Evolutionary conservation across 2,797 vertebrate genomes (phyloP).

Genomic region (Gymnothorax reevesii): DNA sequence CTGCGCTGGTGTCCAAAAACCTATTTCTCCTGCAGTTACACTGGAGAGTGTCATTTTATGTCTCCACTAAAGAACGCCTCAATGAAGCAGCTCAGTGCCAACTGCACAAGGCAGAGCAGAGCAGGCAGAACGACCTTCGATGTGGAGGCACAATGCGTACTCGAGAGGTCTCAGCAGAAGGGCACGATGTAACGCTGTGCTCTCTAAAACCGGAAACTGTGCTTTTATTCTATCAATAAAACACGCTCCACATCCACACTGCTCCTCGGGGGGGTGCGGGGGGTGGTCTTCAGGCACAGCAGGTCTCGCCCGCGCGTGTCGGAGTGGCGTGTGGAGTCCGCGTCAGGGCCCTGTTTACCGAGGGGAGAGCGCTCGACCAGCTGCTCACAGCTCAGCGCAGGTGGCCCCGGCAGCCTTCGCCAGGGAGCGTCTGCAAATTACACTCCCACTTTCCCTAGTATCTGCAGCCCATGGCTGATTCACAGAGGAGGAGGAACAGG

Average conservation of each 20-base stretch:
- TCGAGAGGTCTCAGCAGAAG: background rate
- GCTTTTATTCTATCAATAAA: background rate
- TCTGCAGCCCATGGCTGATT: background rate
- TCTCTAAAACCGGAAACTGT: background rate
- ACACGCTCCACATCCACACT: background rate
- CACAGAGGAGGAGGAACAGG: background rate
- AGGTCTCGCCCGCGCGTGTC: conserved; percentile 31
- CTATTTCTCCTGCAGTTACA: background rate
- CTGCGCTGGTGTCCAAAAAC: background rate
- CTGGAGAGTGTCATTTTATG: conserved; percentile 3
- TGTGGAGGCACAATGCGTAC: background rate
- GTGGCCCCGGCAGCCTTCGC: conserved; percentile 37
- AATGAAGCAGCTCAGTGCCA: conserved; percentile 37
- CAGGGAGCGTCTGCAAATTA: conserved; percentile 53
- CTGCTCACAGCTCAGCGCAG: conserved; percentile 50
- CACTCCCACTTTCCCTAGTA: background rate
- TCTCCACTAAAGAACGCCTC: conserved; percentile 31
- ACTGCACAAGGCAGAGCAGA: conserved; percentile 35
- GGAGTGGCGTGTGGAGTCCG: conserved; percentile 47
- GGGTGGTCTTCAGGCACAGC: background rate
- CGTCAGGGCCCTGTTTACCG: conserved; percentile 41
- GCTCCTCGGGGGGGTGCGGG: background rate
- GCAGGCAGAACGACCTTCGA: conserved; percentile 28
- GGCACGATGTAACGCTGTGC: background rate
- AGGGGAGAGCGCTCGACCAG: conserved; percentile 50